These are phyloP conservation scores for Alosa sapidissima DNA, from an alignment of 2,797 vertebrate genomes.

Conservation along the genomic window DNA sequence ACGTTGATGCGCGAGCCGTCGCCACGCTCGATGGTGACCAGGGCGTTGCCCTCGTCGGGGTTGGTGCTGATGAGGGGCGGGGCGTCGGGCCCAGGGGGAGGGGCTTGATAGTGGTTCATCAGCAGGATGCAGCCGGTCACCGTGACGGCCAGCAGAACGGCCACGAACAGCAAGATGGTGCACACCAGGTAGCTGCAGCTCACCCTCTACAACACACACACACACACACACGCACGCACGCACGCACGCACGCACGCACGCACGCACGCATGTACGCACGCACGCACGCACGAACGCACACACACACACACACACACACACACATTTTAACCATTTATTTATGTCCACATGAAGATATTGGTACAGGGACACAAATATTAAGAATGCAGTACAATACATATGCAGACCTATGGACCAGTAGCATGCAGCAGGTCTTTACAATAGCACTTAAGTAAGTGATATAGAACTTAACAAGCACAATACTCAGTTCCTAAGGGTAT, in stretches of 20 bases:
- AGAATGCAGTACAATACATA: too few species aligned
- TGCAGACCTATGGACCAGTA: too few species aligned
- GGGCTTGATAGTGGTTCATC: conserved; percentile 90
- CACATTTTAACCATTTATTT: too few species aligned
- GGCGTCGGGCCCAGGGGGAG: conserved; percentile 82
- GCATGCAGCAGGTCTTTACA: too few species aligned
- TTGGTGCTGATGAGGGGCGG: conserved; percentile 91
- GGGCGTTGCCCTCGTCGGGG: conserved; percentile 87
- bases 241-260: neutral
- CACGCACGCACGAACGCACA: neutral
- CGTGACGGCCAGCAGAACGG: conserved; percentile 86
- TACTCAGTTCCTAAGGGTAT: too few species aligned
- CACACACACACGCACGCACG: neutral
- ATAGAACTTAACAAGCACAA: too few species aligned
- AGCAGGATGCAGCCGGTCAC: conserved; percentile 92
- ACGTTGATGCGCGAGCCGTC: conserved; percentile 95
- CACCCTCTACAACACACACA: neutral
- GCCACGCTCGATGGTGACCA: conserved; percentile 92
- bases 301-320: neutral
- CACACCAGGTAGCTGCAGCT: neutral
- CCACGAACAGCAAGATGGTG: neutral
- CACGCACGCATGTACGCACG: neutral
- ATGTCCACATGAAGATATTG: too few species aligned
- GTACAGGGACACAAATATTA: too few species aligned
- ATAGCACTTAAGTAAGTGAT: too few species aligned